Percentiles rank a stretch among this genome's conserved stretches.
These are phyloP conservation scores for Lophius americanus DNA, from an alignment of 2,797 vertebrate species.

Conservation along the genomic window DNA sequence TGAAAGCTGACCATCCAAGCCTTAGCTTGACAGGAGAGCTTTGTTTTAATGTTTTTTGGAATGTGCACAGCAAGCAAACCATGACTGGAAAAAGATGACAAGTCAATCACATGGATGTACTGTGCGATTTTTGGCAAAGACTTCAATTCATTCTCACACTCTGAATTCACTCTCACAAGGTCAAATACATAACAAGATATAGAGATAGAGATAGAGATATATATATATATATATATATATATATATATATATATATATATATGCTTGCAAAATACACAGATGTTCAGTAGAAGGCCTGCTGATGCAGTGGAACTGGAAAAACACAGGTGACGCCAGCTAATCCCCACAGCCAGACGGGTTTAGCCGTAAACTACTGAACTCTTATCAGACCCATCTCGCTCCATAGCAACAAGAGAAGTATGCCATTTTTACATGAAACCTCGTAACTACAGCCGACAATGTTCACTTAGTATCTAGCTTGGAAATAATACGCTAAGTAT, in stretches of 20 bases:
- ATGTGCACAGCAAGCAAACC: constrained; percentile 24
- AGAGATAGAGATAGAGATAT: too few species aligned
- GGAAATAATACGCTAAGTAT: constrained; percentile 47
- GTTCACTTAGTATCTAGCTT: constrained; percentile 53
- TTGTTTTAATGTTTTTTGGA: constrained; percentile 61
- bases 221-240: background rate
- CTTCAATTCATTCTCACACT: constrained; percentile 8
- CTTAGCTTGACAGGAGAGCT: constrained; percentile 45
- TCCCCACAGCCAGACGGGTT: constrained; percentile 70
- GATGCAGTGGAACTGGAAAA: constrained; percentile 75
- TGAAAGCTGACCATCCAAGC: constrained; percentile 36
- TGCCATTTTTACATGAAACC: constrained; percentile 52
- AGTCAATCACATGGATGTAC: constrained; percentile 40
- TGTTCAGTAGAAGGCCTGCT: constrained; percentile 26
- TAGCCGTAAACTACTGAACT: constrained; percentile 45
- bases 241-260: background rate
- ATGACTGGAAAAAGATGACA: constrained; percentile 47
- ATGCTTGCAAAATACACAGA: constrained; percentile 20
- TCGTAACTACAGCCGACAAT: constrained; percentile 48
- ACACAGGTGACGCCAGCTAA: constrained; percentile 64
- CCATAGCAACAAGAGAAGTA: constrained; percentile 27
- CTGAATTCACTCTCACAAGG: background rate
- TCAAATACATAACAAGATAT: background rate
- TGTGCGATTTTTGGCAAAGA: constrained; percentile 24
- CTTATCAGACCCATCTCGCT: constrained; percentile 47